phyloP scores from a whole-genome alignment of 2,113 vertebrate genomes.

The Sprattus sprattus region DNA sequence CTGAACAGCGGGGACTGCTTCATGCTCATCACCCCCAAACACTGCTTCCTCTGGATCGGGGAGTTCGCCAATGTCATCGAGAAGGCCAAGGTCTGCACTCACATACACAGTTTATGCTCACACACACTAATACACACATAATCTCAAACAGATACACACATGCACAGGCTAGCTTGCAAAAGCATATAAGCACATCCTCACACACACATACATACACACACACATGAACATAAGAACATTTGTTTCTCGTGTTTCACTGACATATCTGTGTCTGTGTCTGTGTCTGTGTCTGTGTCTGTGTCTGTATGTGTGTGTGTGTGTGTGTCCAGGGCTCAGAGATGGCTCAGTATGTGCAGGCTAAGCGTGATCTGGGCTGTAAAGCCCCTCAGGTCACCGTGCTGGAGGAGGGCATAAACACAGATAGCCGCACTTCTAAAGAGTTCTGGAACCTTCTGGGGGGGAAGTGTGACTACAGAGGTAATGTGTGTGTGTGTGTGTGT shows the following conservation, averaged over 20 bases:
- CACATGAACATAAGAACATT: not conserved
- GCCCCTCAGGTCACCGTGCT: constrained; percentile 72
- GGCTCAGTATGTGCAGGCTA: constrained; percentile 73
- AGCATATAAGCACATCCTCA: not conserved
- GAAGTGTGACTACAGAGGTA: constrained; percentile 71
- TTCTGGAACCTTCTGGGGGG: constrained; percentile 79
- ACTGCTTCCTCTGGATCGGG: constrained; percentile 77
- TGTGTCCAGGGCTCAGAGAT: constrained; percentile 72
- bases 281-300: constrained; percentile 26
- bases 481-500: not conserved
- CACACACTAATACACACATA: not conserved
- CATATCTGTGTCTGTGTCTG: constrained; percentile 13
- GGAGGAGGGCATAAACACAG: constrained; percentile 76
- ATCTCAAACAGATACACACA: no score
- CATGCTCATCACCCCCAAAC: constrained; percentile 73
- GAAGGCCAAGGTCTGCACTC: constrained; percentile 72
- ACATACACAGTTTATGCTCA: not conserved
- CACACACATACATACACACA: not conserved
- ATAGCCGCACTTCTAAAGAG: constrained; percentile 70
- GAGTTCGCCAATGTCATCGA: constrained; percentile 80
- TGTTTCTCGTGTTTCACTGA: not conserved
- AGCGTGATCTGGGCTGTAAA: constrained; percentile 77
- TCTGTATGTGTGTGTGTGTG: constrained; percentile 19
- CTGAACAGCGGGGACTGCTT: constrained; percentile 81
- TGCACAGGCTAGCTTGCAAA: not conserved